Evolutionary conservation across 1,140 invertebrate species (phyloP), one percentile per base, ranked within the genome.

Genomic region (Zophobas atratus): DNA sequence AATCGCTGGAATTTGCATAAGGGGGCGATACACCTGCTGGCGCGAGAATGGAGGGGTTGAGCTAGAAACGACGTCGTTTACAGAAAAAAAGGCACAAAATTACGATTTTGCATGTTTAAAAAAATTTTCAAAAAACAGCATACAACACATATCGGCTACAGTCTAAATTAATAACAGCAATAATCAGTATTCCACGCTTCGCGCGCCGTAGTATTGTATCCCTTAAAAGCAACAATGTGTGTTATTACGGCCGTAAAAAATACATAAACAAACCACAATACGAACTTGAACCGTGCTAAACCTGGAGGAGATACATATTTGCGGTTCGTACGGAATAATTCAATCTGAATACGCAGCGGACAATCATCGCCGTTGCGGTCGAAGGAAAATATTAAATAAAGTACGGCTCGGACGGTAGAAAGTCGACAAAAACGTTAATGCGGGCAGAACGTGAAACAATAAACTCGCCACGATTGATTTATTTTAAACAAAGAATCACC

Each of bases 401-500:
- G 43, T 6, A 43, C 60, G 6, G n/a, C 60, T 67, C 43, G 60
- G 41, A 67, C 41, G 41, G 60, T 67, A 67, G 60, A 67, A 67
- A 67, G 60, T 67, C 38, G 39, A 67, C 38, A 67, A 67, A 67
- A 67, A 67, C 60, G 38, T n/a, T 56, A 73, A 73, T 73, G 39
- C 38, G 49, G 71, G 34, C 20, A 32, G 38, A 55, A 73, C 71
- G 71, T 73, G 71, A 73, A 73, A 73, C 53, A 53, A 73, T 73
- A 51, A 73, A 55, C 71, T 73, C 41, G 71, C 71, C 71, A 73
- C 71, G 71, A 73, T 73, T 73, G 71, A 73, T 73, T 73, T 73
- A 56, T 56, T 73, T 55, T 36, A 73, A 73, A 73, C 71, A 73
- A 73, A 73, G 71, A 73, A 73, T 56, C 6, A 8, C 8, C 71